Base-by-base conservation (phyloP, 2,113 vertebrate species). In the Capreolus pygargus region DNA sequence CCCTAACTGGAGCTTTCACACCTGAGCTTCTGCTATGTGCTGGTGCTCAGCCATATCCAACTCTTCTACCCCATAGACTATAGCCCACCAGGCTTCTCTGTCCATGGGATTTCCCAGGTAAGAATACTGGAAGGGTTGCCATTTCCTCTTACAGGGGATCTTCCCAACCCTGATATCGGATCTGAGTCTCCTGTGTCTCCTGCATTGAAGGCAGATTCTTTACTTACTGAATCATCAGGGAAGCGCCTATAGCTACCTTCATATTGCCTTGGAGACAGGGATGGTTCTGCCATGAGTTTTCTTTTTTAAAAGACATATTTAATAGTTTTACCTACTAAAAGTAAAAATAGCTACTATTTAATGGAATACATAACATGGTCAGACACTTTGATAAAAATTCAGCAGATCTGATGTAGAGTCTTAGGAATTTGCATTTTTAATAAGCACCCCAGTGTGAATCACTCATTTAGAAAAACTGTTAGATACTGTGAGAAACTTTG, bases 311-410 rank as follows among this genome's bases (percentile, higher is more conserved):
- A 61, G 23, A 6, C 17, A 67, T 79, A 5, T 61, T 93, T 47
- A 91, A 94, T 82, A 67, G 19, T 93, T 91, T 85, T 86, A 52
- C 27, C 52, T 95, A 21, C 23, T 74, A 82, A 78, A 47, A 94
- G 30, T 52, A 89, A 82, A 92, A 96, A 58, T 43, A 95, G 19
- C 43, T 50, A 30, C 45, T 94, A 76, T 94, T 95, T 89, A 86
- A 86, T 13, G 88, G 43, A 60, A 43, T 6, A 91, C 5, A 4
- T 76, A 78, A 23, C 50, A 86, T 70, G 50, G 64, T 43, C 50
- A 97, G 16, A 43, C 3, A 43, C 25, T 94, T 67, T 47, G 23
- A 45, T 89, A 94, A 39, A 13, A 50, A 30, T 81, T 90, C 19
- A 76, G 14, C 2, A 85, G 55, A 86, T 89, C 76, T 93, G 21